Base-by-base conservation (phyloP, 2,113 vertebrate genomes). In the Parotia lawesii region DNA sequence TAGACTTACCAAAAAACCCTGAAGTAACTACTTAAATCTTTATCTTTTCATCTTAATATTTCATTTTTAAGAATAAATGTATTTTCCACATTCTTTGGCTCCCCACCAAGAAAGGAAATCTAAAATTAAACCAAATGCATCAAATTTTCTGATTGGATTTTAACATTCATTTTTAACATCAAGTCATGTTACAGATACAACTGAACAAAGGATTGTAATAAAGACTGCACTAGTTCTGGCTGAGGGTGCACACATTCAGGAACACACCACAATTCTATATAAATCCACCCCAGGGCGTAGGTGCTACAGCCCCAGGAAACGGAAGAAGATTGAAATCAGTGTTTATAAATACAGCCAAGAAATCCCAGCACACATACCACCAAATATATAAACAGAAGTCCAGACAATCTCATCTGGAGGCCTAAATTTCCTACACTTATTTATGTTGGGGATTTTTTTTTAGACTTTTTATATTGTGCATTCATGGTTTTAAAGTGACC, bases 261-360 rank as follows among this genome's bases (percentile, higher is more conserved):
- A 94, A 88, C 19, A 4, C 27, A 75, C 54, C 67, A 75, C 67
- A 64, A 76, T 31, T 53, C 81, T 78, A 83, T 57, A 77, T 90
- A 95, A 96, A 95, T 50, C 51, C 66, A 96, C 65, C 78, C 78
- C 85, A 87, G 94, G 89, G 80, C 71, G 87, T 85, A 94, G 95
- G 93, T 86, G 66, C 95, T 92, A 61, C 95, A 94, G 90, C 66
- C 89, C 74, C 94, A 95, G 86, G 95, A 97, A 95, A 94, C 7
- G 75, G 75, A 96, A 94, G 50, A 86, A 85, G 87, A 96, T 45
- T 93, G 72, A 90, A 94, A 93, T 95, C 91, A 87, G 80, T 65
- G 27, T 95, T 94, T 97, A 90, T 93, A 93, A 97, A 96, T 81
- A 95, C 74, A 87, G 94, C 80, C 87, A 91, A 84, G 85, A 91